Base-by-base conservation (phyloP, 2,113 vertebrate genomes). In the Argyrosomus japonicus region DNA sequence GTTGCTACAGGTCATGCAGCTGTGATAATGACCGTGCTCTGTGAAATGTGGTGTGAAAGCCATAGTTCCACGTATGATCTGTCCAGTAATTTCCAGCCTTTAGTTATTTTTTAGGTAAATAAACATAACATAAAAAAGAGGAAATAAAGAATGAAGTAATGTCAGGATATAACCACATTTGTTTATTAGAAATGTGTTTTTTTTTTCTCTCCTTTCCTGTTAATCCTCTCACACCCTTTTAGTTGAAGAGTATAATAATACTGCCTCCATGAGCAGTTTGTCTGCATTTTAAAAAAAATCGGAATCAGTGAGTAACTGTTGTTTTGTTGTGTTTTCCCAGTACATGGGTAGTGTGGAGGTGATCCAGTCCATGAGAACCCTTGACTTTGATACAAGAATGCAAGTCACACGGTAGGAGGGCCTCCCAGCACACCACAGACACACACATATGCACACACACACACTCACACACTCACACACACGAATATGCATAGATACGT, bases 301-400 rank as follows among this genome's bases (percentile, higher is more conserved):
- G 3, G 0, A 17, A 50, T 65, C 68, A 14, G 6, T 43, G 17
- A 19, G 29, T 65, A 58, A 74, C 36, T 47, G 14, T 1, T 81
- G 47, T 72, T 79, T 56, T 88, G 17, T 89, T 93, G 91, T 82
- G 89, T 72, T 85, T 78, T 88, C 81, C 18, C 32, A 97, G 97
- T 97, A 97, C 90, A 95, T 97, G 93, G 96, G 97, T 82, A 97
- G 96, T 75, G 95, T 99, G 87, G 97, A 98, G 90, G 97, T 99
- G 84, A 93, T 96, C 83, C 96, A 97, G 87, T 98, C 97, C 62
- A 98, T 99, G 97, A 97, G 97, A 88, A 96, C 96, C 50, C 93
- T 99, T 86, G 96, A 98, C 93, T 98, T 97, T 84, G 95, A 96
- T 23, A 97, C 94, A 0, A 95, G 97, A 93, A 98, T 96, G 1